phyloP scores from a whole-genome alignment of 2,888 invertebrate genomes.

The Rambutsinella grinnellia region DNA sequence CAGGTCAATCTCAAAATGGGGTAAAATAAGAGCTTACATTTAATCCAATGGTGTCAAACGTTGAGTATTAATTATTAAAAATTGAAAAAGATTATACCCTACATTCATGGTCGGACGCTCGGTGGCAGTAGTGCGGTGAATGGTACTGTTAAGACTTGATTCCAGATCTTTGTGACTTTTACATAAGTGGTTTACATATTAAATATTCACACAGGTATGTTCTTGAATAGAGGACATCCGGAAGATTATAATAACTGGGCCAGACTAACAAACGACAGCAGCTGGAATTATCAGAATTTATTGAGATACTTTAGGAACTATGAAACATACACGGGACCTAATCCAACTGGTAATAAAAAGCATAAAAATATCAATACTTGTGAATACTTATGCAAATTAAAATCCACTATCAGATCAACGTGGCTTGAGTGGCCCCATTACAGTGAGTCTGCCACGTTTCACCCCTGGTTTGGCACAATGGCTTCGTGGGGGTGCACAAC shows the following conservation, averaged over 20 bases:
- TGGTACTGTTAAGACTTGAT: too few species aligned
- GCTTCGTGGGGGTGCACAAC: slow-evolving; percentile 28
- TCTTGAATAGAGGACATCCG: background rate
- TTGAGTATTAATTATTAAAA: background rate
- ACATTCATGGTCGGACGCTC: background rate
- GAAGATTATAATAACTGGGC: slow-evolving; percentile 20
- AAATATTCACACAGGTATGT: too few species aligned
- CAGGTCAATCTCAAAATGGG: background rate
- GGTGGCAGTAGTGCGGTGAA: background rate
- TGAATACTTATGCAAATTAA: background rate
- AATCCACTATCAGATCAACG: slow-evolving; percentile 41
- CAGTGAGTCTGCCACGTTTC: slow-evolving; percentile 17
- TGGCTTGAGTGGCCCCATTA: slow-evolving; percentile 35
- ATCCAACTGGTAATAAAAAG: background rate
- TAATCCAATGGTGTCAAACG: background rate
- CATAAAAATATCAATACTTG: background rate
- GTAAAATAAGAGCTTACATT: background rate
- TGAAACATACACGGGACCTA: slow-evolving; percentile 1
- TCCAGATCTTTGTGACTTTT: too few species aligned
- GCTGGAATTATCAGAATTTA: slow-evolving; percentile 11
- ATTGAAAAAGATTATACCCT: background rate
- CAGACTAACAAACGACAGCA: background rate
- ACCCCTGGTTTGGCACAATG: slow-evolving; percentile 18
- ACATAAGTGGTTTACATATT: too few species aligned
- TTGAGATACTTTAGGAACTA: background rate